phyloP scores from a whole-genome alignment of 2,797 vertebrate species.

The Babyrousa celebensis region DNA sequence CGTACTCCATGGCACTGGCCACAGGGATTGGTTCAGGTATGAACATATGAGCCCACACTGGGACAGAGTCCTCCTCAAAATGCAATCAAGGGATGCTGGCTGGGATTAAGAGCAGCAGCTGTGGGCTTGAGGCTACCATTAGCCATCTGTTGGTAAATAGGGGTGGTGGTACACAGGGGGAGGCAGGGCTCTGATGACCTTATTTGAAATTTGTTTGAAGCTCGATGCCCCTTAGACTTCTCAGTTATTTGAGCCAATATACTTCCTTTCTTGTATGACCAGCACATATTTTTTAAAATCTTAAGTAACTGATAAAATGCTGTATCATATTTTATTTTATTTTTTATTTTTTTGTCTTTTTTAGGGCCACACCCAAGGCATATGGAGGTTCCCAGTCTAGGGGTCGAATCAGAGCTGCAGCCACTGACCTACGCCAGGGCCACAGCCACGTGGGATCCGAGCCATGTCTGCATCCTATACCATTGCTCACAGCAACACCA shows the following conservation, averaged over 20 bases:
- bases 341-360: too few species aligned
- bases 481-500: too few species aligned
- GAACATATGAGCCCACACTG: not conserved
- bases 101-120: not conserved
- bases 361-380: too few species aligned
- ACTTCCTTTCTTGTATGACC: not conserved
- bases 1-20: not conserved
- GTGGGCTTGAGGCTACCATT: not conserved
- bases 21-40: not conserved
- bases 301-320: not conserved
- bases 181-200: not conserved
- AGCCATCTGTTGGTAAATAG: not conserved
- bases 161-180: too few species aligned
- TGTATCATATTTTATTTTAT: not conserved
- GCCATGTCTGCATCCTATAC: too few species aligned
- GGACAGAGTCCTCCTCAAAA: not conserved
- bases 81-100: not conserved
- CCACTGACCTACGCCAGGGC: too few species aligned
- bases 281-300: not conserved
- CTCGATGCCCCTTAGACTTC: not conserved
- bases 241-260: not conserved
- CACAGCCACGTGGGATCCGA: too few species aligned
- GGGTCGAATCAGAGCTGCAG: too few species aligned
- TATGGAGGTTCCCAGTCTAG: too few species aligned
- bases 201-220: constrained; percentile 3